Base-by-base conservation (phyloP, 2,888 invertebrate species). In the Agrilus biguttatus region DNA sequence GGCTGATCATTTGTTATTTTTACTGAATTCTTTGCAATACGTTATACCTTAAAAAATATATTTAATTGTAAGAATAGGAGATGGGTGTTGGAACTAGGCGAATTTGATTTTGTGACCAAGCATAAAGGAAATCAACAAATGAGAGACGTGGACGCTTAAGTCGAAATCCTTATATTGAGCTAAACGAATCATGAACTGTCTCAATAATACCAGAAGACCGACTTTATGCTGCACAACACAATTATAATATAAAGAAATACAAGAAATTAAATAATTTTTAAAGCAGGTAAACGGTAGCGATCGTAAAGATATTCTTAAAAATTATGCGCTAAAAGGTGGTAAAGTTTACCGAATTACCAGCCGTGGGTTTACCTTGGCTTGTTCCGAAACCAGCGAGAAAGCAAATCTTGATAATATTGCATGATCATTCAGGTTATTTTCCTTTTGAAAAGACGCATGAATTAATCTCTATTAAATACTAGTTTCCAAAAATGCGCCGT, bases 401-500 rank as follows among this genome's bases (percentile, higher is more conserved):
- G 52, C 54, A 48, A 42, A 40, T 59, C 4, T 13, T 56, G 1
- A 55, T 55, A 36, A 55, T 49, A 51, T 45, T 51, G 13, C 58
- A 58, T 41, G 56, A 58, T 42, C 51, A 57, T 4, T 53, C 55
- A 10, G 57, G 58, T 2, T 55, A 59, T 43, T 44, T 53, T 14
- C 51, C 51, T 0, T 40, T 52, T 1, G 45, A 55, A 10, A 42
- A 46, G 6, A 51, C 49, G 36, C 36, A 13, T 8, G 51, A 52
- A 1, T 19, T 53, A 3, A 55, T 55, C 8, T 54, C 54, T 45
- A 44, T 35, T 0, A 49, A 51, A 2, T 58, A 44, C 35, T 57
- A 58, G 57, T 59, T 59, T 41, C 52, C 57, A 0, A 52, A 51
- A 47, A 55, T 55, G 54, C 46, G 50, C 0, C 44, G 51, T 0